A percentile compares a stretch with the other conserved stretches of the same genome.
These are phyloP conservation scores for Agrotis clavis DNA, from an alignment of 2,888 invertebrate species.

Conservation along the genomic window DNA sequence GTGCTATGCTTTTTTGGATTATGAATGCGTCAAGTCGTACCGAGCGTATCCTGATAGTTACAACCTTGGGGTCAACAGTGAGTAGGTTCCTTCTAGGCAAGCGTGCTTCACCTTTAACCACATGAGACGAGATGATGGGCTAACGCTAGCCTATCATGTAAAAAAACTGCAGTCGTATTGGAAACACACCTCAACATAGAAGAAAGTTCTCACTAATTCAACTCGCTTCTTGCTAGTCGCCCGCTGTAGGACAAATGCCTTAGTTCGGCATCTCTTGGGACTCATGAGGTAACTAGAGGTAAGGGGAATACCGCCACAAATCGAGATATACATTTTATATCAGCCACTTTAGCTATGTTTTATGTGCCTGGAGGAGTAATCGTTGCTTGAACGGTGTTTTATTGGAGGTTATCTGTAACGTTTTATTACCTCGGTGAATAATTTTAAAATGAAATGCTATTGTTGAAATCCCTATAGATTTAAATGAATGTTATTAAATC, in stretches of 20 bases:
- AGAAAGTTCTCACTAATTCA: background rate
- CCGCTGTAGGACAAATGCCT: background rate
- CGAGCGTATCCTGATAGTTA: no score
- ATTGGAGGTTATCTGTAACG: background rate
- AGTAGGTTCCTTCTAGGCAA: no score
- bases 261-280: slow-evolving; percentile 21
- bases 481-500: no score
- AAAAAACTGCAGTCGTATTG: no score
- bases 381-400: background rate
- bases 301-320: slow-evolving; percentile 12
- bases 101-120: no score
- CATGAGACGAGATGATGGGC: no score
- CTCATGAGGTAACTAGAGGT: slow-evolving; percentile 34
- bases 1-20: no score
- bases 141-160: no score
- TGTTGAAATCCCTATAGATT: no score
- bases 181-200: no score
- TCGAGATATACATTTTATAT: slow-evolving; percentile 47
- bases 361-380: slow-evolving; percentile 13
- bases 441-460: background rate
- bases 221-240: background rate
- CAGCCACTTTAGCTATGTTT: slow-evolving; percentile 16
- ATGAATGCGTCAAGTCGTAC: no score
- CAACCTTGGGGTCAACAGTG: no score
- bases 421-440: background rate